A percentile compares a stretch with the other conserved stretches of the same genome.
These are phyloP conservation scores for Brachyhypopomus gauderio DNA, from an alignment of 2,113 vertebrate genomes.

Conservation along the genomic window DNA sequence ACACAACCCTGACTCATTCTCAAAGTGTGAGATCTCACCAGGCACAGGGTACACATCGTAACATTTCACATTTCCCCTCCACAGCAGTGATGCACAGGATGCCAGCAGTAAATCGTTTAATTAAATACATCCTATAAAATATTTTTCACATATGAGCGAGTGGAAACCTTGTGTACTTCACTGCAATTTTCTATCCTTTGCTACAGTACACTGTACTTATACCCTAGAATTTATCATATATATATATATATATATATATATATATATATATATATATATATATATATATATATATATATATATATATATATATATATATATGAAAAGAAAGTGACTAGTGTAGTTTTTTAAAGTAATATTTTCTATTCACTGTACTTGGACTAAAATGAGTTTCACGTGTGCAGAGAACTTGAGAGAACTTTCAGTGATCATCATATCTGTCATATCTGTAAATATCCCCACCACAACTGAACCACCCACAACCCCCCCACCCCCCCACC, in stretches of 20 bases:
- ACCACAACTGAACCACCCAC: constrained; percentile 18
- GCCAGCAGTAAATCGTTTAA: constrained; percentile 17
- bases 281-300: constrained; percentile 15
- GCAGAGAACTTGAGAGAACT: neutral
- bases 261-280: constrained; percentile 21
- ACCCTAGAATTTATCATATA: neutral
- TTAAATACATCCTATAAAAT: constrained; percentile 23
- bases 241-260: constrained; percentile 15
- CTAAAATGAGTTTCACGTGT: constrained; percentile 15
- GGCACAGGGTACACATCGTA: constrained; percentile 7
- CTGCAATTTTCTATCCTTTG: too few relatives aligned
- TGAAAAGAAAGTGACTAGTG: constrained; percentile 40
- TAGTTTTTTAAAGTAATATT: constrained; percentile 24
- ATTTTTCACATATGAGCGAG: neutral
- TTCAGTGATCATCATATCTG: constrained; percentile 34
- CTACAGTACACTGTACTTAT: too few relatives aligned
- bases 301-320: constrained; percentile 15
- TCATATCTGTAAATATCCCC: constrained; percentile 38
- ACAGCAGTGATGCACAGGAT: neutral
- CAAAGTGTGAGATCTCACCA: constrained; percentile 30
- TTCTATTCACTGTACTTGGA: constrained; percentile 18
- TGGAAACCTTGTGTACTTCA: too few relatives aligned
- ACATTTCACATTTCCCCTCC: constrained; percentile 40
- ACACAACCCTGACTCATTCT: constrained; percentile 35
- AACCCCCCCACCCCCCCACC: constrained; percentile 5